These are phyloP conservation scores for Coturnix japonica DNA, from an alignment of 2,113 vertebrate species.

Conservation along the genomic window DNA sequence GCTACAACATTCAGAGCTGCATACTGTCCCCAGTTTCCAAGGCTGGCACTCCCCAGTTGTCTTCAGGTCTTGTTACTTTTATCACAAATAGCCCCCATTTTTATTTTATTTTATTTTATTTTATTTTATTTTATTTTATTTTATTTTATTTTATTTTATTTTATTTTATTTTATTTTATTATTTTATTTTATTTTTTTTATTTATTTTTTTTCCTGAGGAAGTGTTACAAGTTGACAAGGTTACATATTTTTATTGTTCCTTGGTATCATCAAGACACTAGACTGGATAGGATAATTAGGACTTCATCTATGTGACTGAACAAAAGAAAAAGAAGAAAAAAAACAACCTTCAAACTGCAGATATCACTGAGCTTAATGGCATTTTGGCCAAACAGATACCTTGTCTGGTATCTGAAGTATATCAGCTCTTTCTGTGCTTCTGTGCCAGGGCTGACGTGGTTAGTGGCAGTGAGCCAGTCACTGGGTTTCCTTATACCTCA, in stretches of 20 bases:
- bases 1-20: not conserved
- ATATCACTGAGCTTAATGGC: not conserved
- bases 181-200: no score
- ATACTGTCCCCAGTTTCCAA: not conserved
- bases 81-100: rapidly evolving
- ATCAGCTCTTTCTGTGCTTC: not conserved
- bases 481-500: not conserved
- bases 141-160: no score
- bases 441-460: rapidly evolving
- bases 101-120: no score
- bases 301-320: not conserved
- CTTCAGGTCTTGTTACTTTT: not conserved
- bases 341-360: not conserved
- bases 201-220: not conserved
- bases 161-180: no score
- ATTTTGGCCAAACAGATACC: not conserved
- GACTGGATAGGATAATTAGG: not conserved
- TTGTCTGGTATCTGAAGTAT: not conserved
- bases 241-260: not conserved
- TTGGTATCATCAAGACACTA: not conserved
- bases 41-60: not conserved
- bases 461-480: not conserved
- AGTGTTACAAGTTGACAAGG: not conserved
- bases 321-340: not conserved
- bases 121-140: no score